These are phyloP conservation scores for rat (Rattus norvegicus) DNA, from an alignment of 2,113 vertebrate species.

Conservation along the genomic window DNA sequence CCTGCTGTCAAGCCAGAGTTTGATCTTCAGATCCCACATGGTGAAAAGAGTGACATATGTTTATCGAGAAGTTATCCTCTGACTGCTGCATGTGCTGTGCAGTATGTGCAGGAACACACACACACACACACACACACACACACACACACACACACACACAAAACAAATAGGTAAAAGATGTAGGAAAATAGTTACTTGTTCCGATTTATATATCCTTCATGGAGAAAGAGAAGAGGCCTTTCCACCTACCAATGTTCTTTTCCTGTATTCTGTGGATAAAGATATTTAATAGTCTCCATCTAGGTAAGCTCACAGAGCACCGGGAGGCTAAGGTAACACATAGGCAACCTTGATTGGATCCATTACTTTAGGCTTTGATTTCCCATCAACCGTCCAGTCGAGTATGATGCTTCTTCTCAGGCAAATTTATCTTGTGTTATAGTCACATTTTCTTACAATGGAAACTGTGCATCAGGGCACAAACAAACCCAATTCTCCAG, in stretches of 20 bases:
- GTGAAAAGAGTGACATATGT: neutral
- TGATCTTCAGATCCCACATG: neutral
- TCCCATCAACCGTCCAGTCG: neutral
- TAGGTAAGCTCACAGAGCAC: neutral
- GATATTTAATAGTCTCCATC: neutral
- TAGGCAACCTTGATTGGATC: neutral
- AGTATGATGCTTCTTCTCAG: neutral
- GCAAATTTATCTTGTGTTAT: neutral
- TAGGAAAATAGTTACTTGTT: neutral
- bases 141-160: neutral
- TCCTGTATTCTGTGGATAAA: neutral
- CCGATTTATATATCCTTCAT: neutral
- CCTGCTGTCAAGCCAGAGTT: neutral
- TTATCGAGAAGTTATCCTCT: neutral
- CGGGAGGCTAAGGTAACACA: neutral
- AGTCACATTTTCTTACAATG: neutral
- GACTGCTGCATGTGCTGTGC: neutral
- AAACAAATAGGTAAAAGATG: neutral
- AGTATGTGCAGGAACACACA: neutral
- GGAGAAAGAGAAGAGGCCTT: neutral
- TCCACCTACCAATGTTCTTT: neutral
- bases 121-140: neutral
- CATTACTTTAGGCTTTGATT: slow-evolving; percentile 28
- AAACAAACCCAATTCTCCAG: neutral
- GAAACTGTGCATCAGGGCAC: neutral